phyloP scores from a whole-genome alignment of 92 coral and sea anemone genomes.

The Blastomussa wellsi region DNA sequence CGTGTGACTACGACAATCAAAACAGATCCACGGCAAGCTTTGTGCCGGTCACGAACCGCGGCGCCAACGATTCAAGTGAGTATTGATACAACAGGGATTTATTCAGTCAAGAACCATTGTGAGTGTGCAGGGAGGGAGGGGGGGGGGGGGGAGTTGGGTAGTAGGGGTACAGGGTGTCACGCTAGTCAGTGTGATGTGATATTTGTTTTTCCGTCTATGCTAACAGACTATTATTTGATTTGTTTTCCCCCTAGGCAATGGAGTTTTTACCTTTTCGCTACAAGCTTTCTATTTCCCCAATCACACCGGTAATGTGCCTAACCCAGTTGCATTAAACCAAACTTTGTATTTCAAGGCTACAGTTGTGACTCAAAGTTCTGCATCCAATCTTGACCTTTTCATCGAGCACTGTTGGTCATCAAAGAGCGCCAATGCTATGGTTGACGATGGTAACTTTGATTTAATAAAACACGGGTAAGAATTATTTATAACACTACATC shows the following conservation, averaged over 20 bases:
- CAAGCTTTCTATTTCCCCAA: background rate
- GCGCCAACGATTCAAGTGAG: background rate
- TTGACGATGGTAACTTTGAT: background rate
- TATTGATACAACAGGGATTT: background rate
- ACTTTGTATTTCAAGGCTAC: background rate
- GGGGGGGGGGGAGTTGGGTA: too few species aligned
- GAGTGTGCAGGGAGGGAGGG: background rate
- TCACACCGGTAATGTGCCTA: background rate
- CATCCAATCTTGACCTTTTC: background rate
- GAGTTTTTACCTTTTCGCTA: background rate
- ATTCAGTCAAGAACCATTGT: background rate
- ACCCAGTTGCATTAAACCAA: background rate
- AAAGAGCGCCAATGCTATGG: background rate
- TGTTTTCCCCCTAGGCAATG: background rate
- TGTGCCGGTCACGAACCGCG: background rate
- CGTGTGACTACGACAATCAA: conserved; percentile 7
- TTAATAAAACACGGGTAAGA: background rate
- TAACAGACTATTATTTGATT: background rate
- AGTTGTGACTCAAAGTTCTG: background rate
- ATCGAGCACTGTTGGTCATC: background rate
- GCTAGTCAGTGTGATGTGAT: too few species aligned
- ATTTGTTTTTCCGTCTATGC: background rate
- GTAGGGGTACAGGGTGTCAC: too few species aligned
- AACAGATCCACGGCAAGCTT: background rate
- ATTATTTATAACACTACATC: too few species aligned